Evolutionary conservation across 2,888 invertebrate species (phyloP).

Genomic region (Melangyna quadrimaculata): DNA sequence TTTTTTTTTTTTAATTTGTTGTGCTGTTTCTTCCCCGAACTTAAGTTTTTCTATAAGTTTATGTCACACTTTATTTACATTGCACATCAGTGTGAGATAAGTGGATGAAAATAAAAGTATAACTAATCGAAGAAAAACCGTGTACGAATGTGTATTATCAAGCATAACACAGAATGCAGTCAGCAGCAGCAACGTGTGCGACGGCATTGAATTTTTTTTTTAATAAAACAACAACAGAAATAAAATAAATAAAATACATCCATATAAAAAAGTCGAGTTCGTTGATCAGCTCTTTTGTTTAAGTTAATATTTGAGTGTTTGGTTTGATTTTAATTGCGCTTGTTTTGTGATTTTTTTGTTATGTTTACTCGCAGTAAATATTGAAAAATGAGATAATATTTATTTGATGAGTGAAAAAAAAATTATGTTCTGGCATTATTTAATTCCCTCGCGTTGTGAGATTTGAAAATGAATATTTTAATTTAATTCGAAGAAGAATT

Average conservation of each 20-base stretch:
- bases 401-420: slow-evolving; percentile 53
- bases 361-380: slow-evolving; percentile 28
- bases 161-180: slow-evolving; percentile 17
- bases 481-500: not conserved
- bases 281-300: slow-evolving; percentile 67
- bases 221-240: slow-evolving; percentile 4
- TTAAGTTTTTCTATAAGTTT: not conserved
- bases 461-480: slow-evolving; percentile 33
- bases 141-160: slow-evolving; percentile 30
- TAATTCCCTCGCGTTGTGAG: slow-evolving; percentile 19
- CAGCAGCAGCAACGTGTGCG: slow-evolving; percentile 31
- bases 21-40: not conserved
- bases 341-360: slow-evolving; percentile 31
- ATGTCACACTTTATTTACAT: slow-evolving; percentile 29
- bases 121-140: slow-evolving; percentile 19
- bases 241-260: not conserved
- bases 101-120: slow-evolving; percentile 22
- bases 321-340: not conserved
- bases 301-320: slow-evolving; percentile 18
- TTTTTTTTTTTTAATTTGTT: not conserved
- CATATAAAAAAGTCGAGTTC: slow-evolving; percentile 61
- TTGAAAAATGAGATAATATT: slow-evolving; percentile 63
- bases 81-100: slow-evolving; percentile 26
- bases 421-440: slow-evolving; percentile 33
- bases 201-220: slow-evolving; percentile 50